Evolutionary conservation across 2,888 invertebrate species (phyloP).

Genomic region (Callosobruchus maculatus): DNA sequence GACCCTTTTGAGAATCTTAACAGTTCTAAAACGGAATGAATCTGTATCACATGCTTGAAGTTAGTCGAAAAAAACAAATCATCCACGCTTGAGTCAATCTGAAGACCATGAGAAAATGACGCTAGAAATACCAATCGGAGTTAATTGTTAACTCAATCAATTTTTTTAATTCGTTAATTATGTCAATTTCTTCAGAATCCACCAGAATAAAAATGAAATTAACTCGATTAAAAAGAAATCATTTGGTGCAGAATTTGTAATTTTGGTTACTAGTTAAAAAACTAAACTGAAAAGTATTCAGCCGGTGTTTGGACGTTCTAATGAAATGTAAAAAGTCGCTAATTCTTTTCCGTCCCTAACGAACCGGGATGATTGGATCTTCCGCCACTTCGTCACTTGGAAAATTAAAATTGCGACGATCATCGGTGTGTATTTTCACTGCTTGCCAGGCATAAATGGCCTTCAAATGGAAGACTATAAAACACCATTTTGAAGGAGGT

Average conservation of each 20-base stretch:
- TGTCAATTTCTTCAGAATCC: neutral
- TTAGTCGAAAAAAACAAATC: no score
- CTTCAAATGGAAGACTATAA: neutral
- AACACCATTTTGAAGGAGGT: no score
- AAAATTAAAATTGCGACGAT: constrained; percentile 22
- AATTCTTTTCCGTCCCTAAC: constrained; percentile 30
- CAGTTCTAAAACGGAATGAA: no score
- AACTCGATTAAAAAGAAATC: constrained; percentile 13
- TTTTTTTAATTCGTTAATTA: neutral
- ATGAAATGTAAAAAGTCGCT: constrained; percentile 36
- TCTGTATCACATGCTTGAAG: no score
- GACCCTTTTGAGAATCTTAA: no score
- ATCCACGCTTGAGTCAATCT: no score
- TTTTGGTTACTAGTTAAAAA: constrained; percentile 7
- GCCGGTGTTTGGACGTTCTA: constrained; percentile 31
- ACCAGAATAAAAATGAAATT: neutral
- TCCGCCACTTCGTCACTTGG: constrained; percentile 12
- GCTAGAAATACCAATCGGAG: no score
- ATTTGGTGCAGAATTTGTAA: constrained; percentile 13
- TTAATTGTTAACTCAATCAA: no score
- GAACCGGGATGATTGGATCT: constrained; percentile 31
- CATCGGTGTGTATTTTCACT: neutral
- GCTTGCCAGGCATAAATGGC: neutral
- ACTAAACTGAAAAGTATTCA: constrained; percentile 25
- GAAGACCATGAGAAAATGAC: no score